phyloP scores from a whole-genome alignment of 1,140 invertebrate species.

The Manduca sexta region DNA sequence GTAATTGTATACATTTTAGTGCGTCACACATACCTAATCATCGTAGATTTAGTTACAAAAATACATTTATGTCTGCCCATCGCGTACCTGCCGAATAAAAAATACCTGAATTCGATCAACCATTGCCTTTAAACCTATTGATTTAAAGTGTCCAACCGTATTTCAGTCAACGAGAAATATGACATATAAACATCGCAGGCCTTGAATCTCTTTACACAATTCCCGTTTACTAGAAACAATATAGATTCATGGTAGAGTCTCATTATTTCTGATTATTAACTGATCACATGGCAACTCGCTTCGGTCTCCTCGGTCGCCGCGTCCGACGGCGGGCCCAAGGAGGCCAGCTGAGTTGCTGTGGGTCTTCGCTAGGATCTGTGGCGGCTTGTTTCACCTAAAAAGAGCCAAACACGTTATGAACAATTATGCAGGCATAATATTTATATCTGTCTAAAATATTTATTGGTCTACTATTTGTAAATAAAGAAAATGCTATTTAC shows the following conservation, averaged over 20 bases:
- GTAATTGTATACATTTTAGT: too few species aligned
- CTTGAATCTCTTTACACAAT: too few species aligned
- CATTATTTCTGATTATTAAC: conserved; percentile 10
- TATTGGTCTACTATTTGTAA: too few species aligned
- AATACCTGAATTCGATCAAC: too few species aligned
- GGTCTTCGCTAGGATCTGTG: conserved; percentile 54
- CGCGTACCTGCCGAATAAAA: too few species aligned
- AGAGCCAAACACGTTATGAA: neutral
- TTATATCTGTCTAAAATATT: neutral
- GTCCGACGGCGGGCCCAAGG: conserved; percentile 22
- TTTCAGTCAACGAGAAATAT: neutral
- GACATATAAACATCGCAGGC: neutral
- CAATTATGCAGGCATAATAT: neutral
- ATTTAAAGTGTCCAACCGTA: too few species aligned
- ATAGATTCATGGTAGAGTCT: too few species aligned
- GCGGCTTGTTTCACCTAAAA: conserved; percentile 28
- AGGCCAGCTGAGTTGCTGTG: conserved; percentile 26
- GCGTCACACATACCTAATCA: too few species aligned
- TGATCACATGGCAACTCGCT: conserved; percentile 32
- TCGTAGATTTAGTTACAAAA: too few species aligned
- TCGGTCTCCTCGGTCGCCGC: conserved; percentile 18
- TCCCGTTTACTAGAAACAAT: too few species aligned
- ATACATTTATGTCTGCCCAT: too few species aligned
- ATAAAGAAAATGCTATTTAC: neutral
- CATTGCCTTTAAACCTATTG: too few species aligned